Base-by-base conservation (phyloP, 2,888 invertebrate species). In the Lasioglossum leucozonium region DNA sequence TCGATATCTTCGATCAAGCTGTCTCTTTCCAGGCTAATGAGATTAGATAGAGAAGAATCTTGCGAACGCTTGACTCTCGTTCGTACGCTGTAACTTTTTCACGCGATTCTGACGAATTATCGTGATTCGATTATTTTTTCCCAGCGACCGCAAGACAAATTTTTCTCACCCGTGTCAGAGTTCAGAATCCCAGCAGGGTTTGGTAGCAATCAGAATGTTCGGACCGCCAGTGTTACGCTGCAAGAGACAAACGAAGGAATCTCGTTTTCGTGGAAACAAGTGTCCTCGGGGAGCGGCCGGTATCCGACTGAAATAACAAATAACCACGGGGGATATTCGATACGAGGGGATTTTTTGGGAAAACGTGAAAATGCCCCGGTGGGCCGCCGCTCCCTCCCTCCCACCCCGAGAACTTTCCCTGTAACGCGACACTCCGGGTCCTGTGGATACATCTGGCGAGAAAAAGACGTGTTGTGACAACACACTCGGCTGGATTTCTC, bases 401-500 rank as follows among this genome's bases (percentile, higher is more conserved):
- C n/a, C n/a, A n/a, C n/a, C 73, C 69, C 69, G n/a, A 16, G 47
- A 11, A 67, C 62, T n/a, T 13, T 40, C 51, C 51, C 71, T 47
- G 89, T 86, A 89, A 89, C 62, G 51, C 78, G 90, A 90, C 37
- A 22, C 44, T 18, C 6, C 5, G 11, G 0, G n/a, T 18, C 42
- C 13, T 44, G 30, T 22, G 8, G 47, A 22, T 67, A 65, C 81
- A 86, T 80, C 40, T 77, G 86, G 34, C 26, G 73, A 69, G 73
- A 76, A 86, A 88, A 86, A 81, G 80, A 81, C 73, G 51, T 90
- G 84, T 89, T 88, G 77, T 88, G 88, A 89, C 89, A 88, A 81
- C 47, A 81, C 47, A 18, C 55, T 82, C 72, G 69, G 13, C 6
- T 5, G n/a, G 69, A 55, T 34, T 8, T 34, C 42, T 16, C n/a